Percentiles rank a stretch among this genome's conserved stretches.
These are phyloP conservation scores for Frieseomelitta varia DNA, from an alignment of 1,140 invertebrate species.

Conservation along the genomic window DNA sequence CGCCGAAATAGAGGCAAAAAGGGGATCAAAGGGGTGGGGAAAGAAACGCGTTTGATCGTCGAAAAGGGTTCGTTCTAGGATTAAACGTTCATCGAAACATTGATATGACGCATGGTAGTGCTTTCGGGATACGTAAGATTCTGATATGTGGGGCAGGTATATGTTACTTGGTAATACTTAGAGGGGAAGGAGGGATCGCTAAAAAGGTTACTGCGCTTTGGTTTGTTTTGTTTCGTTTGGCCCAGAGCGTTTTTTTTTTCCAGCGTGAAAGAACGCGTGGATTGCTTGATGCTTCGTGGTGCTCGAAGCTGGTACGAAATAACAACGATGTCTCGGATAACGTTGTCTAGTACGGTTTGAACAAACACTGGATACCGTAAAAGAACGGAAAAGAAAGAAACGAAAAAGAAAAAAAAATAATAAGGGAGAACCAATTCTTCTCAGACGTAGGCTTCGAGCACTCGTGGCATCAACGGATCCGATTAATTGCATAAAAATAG, in stretches of 20 bases:
- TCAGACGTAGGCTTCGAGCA: conserved; percentile 1
- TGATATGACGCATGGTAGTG: conserved; percentile 79
- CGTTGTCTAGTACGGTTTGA: not conserved
- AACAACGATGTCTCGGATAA: not conserved
- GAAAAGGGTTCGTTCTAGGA: conserved; percentile 13
- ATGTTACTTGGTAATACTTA: conserved; percentile 79
- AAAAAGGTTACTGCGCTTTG: conserved; percentile 73
- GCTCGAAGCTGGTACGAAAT: not conserved
- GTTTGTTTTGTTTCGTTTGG: conserved; percentile 69
- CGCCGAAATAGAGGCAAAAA: conserved; percentile 10
- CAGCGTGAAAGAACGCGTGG: not conserved
- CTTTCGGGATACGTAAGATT: conserved; percentile 73
- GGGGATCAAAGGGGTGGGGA: not conserved
- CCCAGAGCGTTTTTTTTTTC: not conserved
- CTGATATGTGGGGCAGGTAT: conserved; percentile 80
- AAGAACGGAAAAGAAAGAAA: not conserved
- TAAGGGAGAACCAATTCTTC: not conserved
- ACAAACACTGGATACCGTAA: not conserved
- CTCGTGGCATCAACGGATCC: not conserved
- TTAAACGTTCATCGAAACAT: conserved; percentile 73
- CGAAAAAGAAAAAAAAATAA: too few relatives aligned
- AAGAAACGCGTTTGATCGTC: not conserved
- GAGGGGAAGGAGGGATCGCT: conserved; percentile 65
- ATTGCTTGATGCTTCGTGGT: not conserved
- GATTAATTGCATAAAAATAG: conserved; percentile 40